Evolutionary conservation across 2,797 vertebrate genomes (phyloP).

Genomic region (Mormyrops boulengeri): DNA sequence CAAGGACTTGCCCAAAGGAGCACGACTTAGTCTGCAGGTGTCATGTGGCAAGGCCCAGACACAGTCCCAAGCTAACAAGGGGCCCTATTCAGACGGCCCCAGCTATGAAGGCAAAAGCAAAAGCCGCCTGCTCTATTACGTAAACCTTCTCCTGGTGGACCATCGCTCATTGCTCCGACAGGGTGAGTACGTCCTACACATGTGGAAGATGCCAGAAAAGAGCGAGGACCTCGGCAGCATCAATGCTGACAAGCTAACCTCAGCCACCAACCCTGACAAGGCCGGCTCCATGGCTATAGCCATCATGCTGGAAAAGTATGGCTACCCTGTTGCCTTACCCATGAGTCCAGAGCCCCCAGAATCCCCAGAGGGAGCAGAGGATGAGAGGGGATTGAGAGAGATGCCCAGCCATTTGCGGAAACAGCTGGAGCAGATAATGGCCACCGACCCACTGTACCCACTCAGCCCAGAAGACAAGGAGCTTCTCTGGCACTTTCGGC

Average conservation of each 20-base stretch:
- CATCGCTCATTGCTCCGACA: constrained; percentile 89
- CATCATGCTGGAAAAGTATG: constrained; percentile 87
- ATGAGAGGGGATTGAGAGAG: constrained; percentile 77
- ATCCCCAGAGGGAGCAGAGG: constrained; percentile 53
- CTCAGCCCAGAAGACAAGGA: constrained; percentile 95
- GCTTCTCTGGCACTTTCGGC: constrained; percentile 93
- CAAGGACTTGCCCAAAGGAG: constrained; percentile 91
- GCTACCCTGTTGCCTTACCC: constrained; percentile 89
- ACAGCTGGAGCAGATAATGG: constrained; percentile 86
- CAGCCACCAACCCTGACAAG: constrained; percentile 94
- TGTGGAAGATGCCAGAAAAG: constrained; percentile 96
- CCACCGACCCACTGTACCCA: constrained; percentile 85
- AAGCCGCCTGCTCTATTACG: constrained; percentile 88
- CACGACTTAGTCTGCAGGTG: constrained; percentile 87
- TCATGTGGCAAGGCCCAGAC: constrained; percentile 78
- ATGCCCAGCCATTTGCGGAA: constrained; percentile 96
- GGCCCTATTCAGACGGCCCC: constrained; percentile 58
- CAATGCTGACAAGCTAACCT: constrained; percentile 94
- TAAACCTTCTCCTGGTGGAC: constrained; percentile 90
- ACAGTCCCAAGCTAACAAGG: constrained; percentile 58
- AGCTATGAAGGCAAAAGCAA: constrained; percentile 71
- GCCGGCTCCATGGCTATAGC: constrained; percentile 87
- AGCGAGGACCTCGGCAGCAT: constrained; percentile 89
- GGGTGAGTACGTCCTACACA: constrained; percentile 92
- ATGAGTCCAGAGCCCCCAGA: constrained; percentile 69